phyloP scores from a whole-genome alignment of 2,113 vertebrate species.

The Elgaria multicarinata region DNA sequence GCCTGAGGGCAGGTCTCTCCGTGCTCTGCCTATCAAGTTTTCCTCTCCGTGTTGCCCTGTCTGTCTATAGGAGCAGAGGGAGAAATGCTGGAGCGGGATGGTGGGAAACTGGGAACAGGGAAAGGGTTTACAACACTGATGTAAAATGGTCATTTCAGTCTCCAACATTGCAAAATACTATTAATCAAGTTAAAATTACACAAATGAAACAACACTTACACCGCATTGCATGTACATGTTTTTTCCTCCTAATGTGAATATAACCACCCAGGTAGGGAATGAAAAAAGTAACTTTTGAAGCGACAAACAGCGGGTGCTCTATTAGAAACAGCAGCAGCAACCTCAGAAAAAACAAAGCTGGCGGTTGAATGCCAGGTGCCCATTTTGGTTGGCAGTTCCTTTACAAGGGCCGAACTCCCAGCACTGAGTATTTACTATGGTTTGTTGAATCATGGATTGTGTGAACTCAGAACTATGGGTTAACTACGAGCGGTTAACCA shows the following conservation, averaged over 20 bases:
- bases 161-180: no score
- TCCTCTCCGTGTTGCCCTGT: not conserved
- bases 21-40: not conserved
- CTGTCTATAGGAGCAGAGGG: not conserved
- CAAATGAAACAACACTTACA: no score
- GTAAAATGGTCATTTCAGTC: no score
- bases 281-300: no score
- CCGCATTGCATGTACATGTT: not conserved
- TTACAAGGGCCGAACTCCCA: not conserved
- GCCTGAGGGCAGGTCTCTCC: not conserved
- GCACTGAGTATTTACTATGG: no score
- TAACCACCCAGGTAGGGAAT: not conserved
- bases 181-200: no score
- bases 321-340: not conserved
- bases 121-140: not conserved
- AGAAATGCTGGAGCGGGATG: not conserved
- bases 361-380: not conserved
- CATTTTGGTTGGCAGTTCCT: rapidly evolving
- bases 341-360: not conserved
- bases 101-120: not conserved
- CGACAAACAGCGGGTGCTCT: not conserved
- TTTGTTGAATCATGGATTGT: no score
- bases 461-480: no score
- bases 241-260: not conserved
- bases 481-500: no score